Percentiles rank a stretch among this genome's conserved stretches.
These are phyloP conservation scores for Leucoraja ocellata DNA, from an alignment of 2,797 vertebrate species.

Conservation along the genomic window DNA sequence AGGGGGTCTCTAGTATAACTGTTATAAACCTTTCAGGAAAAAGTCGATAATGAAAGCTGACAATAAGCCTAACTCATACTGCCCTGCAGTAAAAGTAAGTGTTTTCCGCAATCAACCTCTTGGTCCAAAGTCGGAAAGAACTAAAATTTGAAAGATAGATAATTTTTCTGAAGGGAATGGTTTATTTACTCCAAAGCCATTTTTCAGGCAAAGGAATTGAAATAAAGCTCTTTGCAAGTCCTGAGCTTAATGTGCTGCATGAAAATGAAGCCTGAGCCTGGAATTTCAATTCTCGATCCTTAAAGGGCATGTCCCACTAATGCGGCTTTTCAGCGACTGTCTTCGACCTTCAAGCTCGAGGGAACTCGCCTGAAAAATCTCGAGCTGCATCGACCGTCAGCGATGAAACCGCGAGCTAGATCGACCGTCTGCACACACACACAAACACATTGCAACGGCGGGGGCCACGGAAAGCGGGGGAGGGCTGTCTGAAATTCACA, in stretches of 20 bases:
- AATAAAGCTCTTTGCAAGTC: background rate
- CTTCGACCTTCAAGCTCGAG: too few species aligned
- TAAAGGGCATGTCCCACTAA: background rate
- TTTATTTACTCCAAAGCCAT: background rate
- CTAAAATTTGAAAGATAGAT: background rate
- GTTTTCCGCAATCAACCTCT: background rate
- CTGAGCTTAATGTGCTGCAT: background rate
- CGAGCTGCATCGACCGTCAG: too few species aligned
- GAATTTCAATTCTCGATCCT: background rate
- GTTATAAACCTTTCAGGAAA: background rate
- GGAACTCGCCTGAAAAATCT: too few species aligned
- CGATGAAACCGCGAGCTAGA: too few species aligned
- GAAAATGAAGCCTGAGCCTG: background rate
- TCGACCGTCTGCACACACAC: too few species aligned
- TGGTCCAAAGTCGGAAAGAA: background rate
- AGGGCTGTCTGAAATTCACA: too few species aligned
- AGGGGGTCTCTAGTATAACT: background rate
- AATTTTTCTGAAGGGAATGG: background rate
- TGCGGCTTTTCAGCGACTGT: too few species aligned
- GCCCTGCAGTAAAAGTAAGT: background rate
- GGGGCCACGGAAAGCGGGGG: too few species aligned
- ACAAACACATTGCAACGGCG: too few species aligned
- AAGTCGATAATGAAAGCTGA: background rate
- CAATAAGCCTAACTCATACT: background rate
- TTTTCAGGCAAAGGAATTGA: background rate